Base-by-base conservation (phyloP, 2,888 invertebrate genomes). In the Anthrax anthrax region DNA sequence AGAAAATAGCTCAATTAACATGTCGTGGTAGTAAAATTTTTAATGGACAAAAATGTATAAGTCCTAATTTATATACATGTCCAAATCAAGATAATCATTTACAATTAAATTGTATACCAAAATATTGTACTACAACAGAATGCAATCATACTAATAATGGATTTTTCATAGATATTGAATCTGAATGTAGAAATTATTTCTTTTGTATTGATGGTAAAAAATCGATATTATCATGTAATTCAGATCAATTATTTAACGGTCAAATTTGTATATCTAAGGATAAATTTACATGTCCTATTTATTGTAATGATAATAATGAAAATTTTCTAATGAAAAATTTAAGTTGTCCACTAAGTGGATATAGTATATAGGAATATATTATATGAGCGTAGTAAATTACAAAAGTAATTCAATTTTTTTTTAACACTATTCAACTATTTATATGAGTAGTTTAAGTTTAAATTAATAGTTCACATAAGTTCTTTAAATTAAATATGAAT, bases 11-110 rank as follows among this genome's bases (percentile, higher is more conserved):
- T 2, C 73, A 75, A 1, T 57, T 76, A 3, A 72, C 73, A 1
- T 77, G 77, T 50, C 68, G 72, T 14, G 73, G 72, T 13, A 73
- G 70, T 23, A 74, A 75, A 56, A 69, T 74, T 43, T 78, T 76
- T 60, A 74, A 78, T 63, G 76, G 76, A 0, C 70, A 71, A 43
- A 69, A 73, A 18, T 77, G 77, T 58, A 73, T 75, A 14, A 66
- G 67, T 23, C 59, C 67, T 1, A 52, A 62, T 4, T 64, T 60
- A 44, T 67, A 70, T 58, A 61, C 63, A 42, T 76, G 76, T 59
- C 62, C 65, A 38, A 52, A 57, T 37, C 59, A 65, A 40, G 62
- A 64, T 19, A 60, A 59, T 45, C 58, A 66, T 42, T 57, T 60
- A 9, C 56, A 60, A 38, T 50, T 57, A 16, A 59, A 60, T 47